Evolutionary conservation across 2,113 vertebrate genomes (phyloP).

Genomic region (Bos javanicus): DNA sequence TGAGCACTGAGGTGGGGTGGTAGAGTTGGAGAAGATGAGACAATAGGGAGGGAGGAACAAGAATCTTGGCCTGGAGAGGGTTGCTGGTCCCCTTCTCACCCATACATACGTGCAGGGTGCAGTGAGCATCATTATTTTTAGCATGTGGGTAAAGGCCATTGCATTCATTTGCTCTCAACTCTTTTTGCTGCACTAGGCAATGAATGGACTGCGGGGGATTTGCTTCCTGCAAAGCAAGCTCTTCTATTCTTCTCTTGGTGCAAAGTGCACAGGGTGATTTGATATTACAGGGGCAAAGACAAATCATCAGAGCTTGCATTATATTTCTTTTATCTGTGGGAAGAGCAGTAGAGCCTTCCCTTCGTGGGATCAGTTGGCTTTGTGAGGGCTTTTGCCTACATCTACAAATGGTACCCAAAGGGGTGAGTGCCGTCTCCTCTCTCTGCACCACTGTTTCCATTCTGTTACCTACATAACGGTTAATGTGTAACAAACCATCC

Average conservation of each 20-base stretch:
- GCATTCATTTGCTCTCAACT: not conserved
- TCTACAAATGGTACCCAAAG: not conserved
- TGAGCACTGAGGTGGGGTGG: not conserved
- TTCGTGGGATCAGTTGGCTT: not conserved
- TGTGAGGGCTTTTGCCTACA: not conserved
- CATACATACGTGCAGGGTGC: not conserved
- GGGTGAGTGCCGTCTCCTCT: not conserved
- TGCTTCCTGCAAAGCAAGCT: not conserved
- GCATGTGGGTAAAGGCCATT: not conserved
- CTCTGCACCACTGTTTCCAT: not conserved
- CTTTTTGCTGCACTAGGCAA: not conserved
- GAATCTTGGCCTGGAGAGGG: not conserved
- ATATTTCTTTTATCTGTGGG: not conserved
- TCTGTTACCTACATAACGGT: not conserved
- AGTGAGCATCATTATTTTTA: not conserved
- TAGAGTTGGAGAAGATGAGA: not conserved
- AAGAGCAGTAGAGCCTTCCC: not conserved
- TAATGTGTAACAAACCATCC: not conserved
- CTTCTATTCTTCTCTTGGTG: not conserved
- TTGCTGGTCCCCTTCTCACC: not conserved
- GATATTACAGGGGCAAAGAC: not conserved
- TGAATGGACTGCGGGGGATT: not conserved
- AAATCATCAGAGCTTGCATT: not conserved
- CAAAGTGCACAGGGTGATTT: not conserved
- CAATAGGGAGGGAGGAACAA: not conserved